These are phyloP conservation scores for Notodonta dromedarius DNA, from an alignment of 2,888 invertebrate species.

Conservation along the genomic window DNA sequence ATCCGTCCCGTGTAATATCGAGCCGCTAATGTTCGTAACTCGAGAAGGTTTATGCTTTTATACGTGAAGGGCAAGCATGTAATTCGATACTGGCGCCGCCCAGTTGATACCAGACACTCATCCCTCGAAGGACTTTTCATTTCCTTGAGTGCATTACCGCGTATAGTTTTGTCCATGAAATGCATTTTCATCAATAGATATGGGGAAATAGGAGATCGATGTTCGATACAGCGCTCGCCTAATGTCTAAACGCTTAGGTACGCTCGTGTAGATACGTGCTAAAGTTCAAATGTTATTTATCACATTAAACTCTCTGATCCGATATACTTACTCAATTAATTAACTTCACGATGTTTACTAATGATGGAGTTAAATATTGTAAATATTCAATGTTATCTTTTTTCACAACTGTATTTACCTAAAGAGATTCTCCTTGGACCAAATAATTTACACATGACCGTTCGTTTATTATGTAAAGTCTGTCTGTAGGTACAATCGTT, in stretches of 20 bases:
- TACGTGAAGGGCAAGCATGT: constrained; percentile 72
- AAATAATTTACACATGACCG: constrained; percentile 2
- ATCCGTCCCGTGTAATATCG: constrained; percentile 10
- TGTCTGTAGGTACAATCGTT: neutral
- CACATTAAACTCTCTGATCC: constrained; percentile 38
- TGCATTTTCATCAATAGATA: constrained; percentile 54
- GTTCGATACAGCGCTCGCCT: constrained; percentile 6
- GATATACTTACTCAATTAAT: constrained; percentile 44
- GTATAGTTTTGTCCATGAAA: constrained; percentile 50
- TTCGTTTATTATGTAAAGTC: constrained; percentile 1
- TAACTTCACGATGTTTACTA: constrained; percentile 61
- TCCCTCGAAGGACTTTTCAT: constrained; percentile 67
- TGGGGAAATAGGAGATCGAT: constrained; percentile 29
- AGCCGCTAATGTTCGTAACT: constrained; percentile 62
- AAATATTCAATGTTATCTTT: constrained; percentile 41
- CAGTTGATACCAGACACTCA: constrained; percentile 57
- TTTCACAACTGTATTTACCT: constrained; percentile 21
- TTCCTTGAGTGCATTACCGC: constrained; percentile 73
- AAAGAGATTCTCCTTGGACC: constrained; percentile 34
- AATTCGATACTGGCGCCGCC: constrained; percentile 70
- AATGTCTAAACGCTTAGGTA: constrained; percentile 1
- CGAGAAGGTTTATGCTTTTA: constrained; percentile 71
- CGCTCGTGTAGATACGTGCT: constrained; percentile 23
- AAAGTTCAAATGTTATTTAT: constrained; percentile 40
- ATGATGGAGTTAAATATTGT: constrained; percentile 48